A percentile compares a stretch with the other conserved stretches of the same genome.
Evolutionary conservation across 2,888 invertebrate species (phyloP).

Genomic region (Andrena hattorfiana): DNA sequence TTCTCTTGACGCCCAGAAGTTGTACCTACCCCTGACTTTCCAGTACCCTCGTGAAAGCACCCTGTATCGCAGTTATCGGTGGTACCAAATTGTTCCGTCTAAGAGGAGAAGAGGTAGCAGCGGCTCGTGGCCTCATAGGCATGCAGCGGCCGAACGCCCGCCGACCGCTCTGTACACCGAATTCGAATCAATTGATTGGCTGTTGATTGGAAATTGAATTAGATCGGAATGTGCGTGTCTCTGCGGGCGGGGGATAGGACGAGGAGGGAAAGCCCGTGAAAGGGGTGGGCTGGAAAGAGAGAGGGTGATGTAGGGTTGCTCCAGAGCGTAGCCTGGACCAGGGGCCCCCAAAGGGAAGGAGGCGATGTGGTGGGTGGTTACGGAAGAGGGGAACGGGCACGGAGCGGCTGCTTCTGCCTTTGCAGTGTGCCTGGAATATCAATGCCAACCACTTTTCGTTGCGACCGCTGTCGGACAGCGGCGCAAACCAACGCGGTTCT

Average conservation of each 20-base stretch:
- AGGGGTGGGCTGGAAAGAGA: conserved; percentile 17
- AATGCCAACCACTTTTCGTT: conserved; percentile 78
- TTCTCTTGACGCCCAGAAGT: no score
- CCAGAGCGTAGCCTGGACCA: conserved; percentile 18
- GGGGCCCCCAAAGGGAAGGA: conserved; percentile 39
- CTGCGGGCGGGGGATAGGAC: conserved; percentile 64
- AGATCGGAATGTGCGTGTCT: conserved; percentile 86
- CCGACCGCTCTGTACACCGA: conserved; percentile 83
- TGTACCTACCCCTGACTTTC: no score
- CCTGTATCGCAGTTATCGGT: no score
- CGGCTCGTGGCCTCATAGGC: conserved; percentile 76
- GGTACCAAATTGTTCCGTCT: background rate
- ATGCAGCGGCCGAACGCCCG: conserved; percentile 79
- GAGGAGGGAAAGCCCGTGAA: conserved; percentile 19
- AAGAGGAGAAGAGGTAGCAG: background rate
- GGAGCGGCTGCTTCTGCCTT: conserved; percentile 80
- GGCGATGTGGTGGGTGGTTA: conserved; percentile 57
- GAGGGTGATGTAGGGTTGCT: conserved; percentile 67
- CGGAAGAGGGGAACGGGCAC: conserved; percentile 58
- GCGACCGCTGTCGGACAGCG: conserved; percentile 61
- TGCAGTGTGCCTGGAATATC: conserved; percentile 81
- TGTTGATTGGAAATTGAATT: conserved; percentile 88
- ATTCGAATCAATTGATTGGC: conserved; percentile 87
- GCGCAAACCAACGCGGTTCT: conserved; percentile 51
- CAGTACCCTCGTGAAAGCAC: no score